phyloP scores from a whole-genome alignment of 1,140 invertebrate genomes.

The Meloidogyne chitwoodi region DNA sequence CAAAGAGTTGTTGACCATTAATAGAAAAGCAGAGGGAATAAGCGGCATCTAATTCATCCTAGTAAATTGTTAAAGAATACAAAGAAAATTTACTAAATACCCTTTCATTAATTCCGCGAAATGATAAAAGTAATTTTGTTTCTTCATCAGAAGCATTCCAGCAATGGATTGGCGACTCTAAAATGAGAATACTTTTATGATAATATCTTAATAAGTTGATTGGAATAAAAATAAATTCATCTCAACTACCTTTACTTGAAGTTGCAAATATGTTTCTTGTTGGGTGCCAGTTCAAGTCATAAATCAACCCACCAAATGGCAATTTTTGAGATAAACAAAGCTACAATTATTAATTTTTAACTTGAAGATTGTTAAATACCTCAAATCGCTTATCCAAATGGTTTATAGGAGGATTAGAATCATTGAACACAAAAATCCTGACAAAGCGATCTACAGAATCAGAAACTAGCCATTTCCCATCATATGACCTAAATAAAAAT shows the following conservation, averaged over 20 bases:
- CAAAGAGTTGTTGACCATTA: slow-evolving; percentile 30
- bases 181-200: too few species aligned
- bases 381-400: background rate
- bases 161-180: slow-evolving; percentile 28
- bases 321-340: slow-evolving; percentile 9
- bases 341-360: slow-evolving; percentile 6
- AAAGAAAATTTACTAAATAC: slow-evolving; percentile 7
- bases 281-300: slow-evolving; percentile 33
- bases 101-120: slow-evolving; percentile 35
- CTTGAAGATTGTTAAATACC: background rate
- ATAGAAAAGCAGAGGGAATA: slow-evolving; percentile 36
- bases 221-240: too few species aligned
- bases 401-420: background rate
- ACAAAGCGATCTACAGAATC: slow-evolving; percentile 38
- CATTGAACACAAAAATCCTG: slow-evolving; percentile 32
- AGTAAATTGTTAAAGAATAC: background rate
- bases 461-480: slow-evolving; percentile 29
- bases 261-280: slow-evolving; percentile 21
- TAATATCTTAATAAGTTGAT: too few species aligned
- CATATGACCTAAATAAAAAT: slow-evolving; percentile 20
- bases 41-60: slow-evolving; percentile 37
- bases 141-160: slow-evolving; percentile 21
- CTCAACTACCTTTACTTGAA: slow-evolving; percentile 13
- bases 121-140: slow-evolving; percentile 8
- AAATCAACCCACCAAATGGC: slow-evolving; percentile 30